phyloP scores from a whole-genome alignment of 1,140 invertebrate genomes.

The Belonocnema kinseyi region DNA sequence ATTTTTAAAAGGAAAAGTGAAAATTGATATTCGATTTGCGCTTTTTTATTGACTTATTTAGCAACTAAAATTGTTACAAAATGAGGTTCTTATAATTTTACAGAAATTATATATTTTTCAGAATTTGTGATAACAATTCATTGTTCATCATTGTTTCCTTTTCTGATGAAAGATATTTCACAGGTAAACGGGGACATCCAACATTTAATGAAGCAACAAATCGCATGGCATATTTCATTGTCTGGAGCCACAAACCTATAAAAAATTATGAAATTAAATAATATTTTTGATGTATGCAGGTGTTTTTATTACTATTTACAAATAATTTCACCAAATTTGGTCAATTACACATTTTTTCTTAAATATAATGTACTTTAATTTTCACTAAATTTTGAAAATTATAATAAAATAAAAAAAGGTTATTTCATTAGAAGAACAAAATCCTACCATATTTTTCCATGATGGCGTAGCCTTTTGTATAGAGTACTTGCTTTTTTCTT shows the following conservation, averaged over 20 bases:
- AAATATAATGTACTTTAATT: not conserved
- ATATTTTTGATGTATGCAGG: too few relatives aligned
- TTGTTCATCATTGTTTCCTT: conserved; percentile 56
- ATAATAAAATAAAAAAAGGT: too few relatives aligned
- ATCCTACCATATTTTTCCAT: conserved; percentile 75
- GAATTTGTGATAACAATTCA: conserved; percentile 38
- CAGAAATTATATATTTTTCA: too few relatives aligned
- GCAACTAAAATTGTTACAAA: too few relatives aligned
- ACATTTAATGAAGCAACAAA: conserved; percentile 77
- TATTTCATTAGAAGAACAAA: not conserved
- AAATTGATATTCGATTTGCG: too few relatives aligned
- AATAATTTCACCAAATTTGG: too few relatives aligned
- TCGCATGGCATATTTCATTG: conserved; percentile 82
- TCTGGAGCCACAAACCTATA: conserved; percentile 79
- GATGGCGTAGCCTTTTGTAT: conserved; percentile 65
- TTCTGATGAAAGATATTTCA: conserved; percentile 66
- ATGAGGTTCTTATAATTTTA: too few relatives aligned
- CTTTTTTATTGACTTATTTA: too few relatives aligned
- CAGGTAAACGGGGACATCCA: conserved; percentile 77
- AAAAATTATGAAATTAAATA: conserved; percentile 43
- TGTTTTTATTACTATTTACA: too few relatives aligned
- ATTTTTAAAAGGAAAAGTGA: too few relatives aligned
- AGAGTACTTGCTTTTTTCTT: conserved; percentile 69
- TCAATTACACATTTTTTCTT: too few relatives aligned
- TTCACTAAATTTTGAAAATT: not conserved